Percentiles rank a stretch among this genome's conserved stretches.
phyloP scores from a whole-genome alignment of 2,888 invertebrate genomes.

The Altica lythri region DNA sequence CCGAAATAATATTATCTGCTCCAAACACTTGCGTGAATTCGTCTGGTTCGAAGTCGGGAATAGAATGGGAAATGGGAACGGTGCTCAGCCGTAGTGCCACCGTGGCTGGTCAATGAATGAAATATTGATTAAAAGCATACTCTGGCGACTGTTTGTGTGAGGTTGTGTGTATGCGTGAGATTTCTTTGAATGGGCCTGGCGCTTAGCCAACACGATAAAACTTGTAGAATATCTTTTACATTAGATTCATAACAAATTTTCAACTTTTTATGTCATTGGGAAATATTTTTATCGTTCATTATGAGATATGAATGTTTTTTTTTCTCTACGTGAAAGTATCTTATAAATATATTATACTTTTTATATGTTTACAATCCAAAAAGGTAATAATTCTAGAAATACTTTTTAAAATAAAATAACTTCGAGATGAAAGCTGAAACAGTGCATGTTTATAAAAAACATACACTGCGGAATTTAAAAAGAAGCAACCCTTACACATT shows the following conservation, averaged over 20 bases:
- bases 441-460: no score
- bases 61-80: neutral
- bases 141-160: slow-evolving; percentile 11
- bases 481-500: no score
- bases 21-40: slow-evolving; percentile 13
- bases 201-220: slow-evolving; percentile 11
- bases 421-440: no score
- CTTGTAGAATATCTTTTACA: slow-evolving; percentile 3
- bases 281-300: no score
- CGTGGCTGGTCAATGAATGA: slow-evolving; percentile 18
- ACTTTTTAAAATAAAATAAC: no score
- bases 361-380: no score
- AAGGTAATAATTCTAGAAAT: no score
- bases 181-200: slow-evolving; percentile 18
- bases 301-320: no score
- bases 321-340: no score
- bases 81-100: neutral
- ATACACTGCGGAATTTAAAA: no score
- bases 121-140: slow-evolving; percentile 19
- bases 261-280: neutral
- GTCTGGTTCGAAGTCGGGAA: no score
- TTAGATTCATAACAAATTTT: neutral
- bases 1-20: slow-evolving; percentile 5
- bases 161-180: slow-evolving; percentile 11
- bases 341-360: no score